Conservation (phyloP, 2,113 vertebrate species). For the Anolis sagrei region DNA sequence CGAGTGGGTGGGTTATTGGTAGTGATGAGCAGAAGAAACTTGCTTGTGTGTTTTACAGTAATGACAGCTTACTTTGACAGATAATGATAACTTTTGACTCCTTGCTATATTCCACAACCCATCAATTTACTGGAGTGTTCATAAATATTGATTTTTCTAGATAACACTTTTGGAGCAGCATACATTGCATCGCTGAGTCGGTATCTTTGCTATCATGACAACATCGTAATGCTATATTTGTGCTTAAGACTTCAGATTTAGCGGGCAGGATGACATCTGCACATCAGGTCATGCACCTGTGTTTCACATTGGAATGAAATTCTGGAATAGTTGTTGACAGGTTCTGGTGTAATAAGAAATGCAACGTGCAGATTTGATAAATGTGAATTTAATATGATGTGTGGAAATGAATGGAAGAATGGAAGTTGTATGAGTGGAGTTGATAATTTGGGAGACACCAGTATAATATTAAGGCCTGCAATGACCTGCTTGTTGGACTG, state of each 20-base stretch:
- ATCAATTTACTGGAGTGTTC: not conserved
- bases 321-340: too few relatives aligned
- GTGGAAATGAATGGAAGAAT: too few relatives aligned
- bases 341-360: too few relatives aligned
- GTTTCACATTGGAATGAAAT: too few relatives aligned
- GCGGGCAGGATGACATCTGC: not conserved
- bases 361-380: too few relatives aligned
- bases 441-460: too few relatives aligned
- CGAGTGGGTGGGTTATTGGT: not conserved
- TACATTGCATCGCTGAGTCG: not conserved
- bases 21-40: not conserved
- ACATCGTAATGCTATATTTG: not conserved
- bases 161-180: not conserved
- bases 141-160: constrained; percentile 12
- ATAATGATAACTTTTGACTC: not conserved
- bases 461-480: too few relatives aligned
- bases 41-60: not conserved
- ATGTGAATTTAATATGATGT: too few relatives aligned
- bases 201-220: not conserved
- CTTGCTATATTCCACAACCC: not conserved
- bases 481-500: too few relatives aligned
- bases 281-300: too few relatives aligned
- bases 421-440: too few relatives aligned
- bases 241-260: not conserved
- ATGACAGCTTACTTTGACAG: not conserved